Evolutionary conservation across 2,113 vertebrate species (phyloP).

Genomic region (Phaethornis superciliosus): DNA sequence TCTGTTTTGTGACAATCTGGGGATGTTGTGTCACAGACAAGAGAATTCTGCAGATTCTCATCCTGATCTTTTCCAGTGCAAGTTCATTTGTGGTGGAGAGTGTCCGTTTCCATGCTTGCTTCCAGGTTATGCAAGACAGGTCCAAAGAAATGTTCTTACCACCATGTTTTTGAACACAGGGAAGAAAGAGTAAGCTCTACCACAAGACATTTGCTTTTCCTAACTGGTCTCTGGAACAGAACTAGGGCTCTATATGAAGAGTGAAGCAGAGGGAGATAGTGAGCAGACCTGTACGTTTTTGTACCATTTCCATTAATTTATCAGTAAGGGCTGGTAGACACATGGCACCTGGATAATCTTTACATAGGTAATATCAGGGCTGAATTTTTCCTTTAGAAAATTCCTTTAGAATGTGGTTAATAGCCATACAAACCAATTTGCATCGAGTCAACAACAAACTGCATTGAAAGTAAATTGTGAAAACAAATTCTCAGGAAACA

Average conservation of each 20-base stretch:
- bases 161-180: not conserved
- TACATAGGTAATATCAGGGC: not conserved
- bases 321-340: not conserved
- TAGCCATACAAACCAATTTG: not conserved
- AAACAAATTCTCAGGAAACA: not conserved
- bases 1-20: not conserved
- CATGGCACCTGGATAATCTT: not conserved
- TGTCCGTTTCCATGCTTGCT: fast-evolving
- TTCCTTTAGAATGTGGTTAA: not conserved
- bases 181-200: not conserved
- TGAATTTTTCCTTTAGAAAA: not conserved
- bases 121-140: not conserved
- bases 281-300: not conserved
- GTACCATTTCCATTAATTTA: not conserved
- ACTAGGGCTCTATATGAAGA: not conserved
- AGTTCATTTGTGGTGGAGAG: not conserved
- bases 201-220: not conserved
- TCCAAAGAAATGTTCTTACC: too few species aligned
- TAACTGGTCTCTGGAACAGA: not conserved
- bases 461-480: not conserved
- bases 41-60: not conserved
- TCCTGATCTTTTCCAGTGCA: not conserved
- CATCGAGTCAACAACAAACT: not conserved
- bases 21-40: not conserved
- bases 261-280: not conserved